These are phyloP conservation scores for Lamellibrachia luymesi DNA, from an alignment of 1,140 invertebrate species.

Conservation along the genomic window DNA sequence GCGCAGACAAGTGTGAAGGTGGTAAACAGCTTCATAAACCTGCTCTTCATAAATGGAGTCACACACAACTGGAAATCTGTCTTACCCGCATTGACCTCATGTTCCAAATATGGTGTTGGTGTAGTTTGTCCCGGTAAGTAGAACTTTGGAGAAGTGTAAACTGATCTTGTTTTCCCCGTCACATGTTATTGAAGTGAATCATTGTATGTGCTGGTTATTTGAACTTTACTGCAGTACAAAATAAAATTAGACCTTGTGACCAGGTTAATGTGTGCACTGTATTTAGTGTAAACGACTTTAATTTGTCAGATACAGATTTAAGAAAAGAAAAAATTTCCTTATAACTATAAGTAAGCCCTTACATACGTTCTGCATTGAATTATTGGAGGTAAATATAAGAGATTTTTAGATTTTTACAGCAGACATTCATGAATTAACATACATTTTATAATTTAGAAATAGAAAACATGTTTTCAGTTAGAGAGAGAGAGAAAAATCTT, in stretches of 20 bases:
- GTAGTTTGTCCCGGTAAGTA: not conserved
- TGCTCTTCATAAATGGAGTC: not conserved
- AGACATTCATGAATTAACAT: too few species aligned
- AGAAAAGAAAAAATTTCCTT: too few species aligned
- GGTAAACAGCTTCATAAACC: not conserved
- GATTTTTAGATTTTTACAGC: too few species aligned
- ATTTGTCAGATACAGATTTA: too few species aligned
- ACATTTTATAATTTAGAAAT: too few species aligned
- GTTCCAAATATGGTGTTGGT: not conserved
- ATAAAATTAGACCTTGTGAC: not conserved
- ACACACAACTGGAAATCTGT: not conserved
- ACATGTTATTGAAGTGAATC: not conserved
- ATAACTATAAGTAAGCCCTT: too few species aligned
- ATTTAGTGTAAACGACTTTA: too few species aligned
- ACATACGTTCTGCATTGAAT: too few species aligned
- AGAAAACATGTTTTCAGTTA: too few species aligned
- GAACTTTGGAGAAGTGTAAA: not conserved
- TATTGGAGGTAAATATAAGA: too few species aligned
- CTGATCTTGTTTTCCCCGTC: not conserved
- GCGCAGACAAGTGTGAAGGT: not conserved
- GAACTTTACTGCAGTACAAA: not conserved
- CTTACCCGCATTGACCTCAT: not conserved
- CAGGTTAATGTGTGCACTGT: not conserved
- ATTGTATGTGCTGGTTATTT: not conserved
- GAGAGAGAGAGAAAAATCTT: not conserved